Conservation (phyloP, 2,113 vertebrate species). For the Corythoichthys intestinalis region DNA sequence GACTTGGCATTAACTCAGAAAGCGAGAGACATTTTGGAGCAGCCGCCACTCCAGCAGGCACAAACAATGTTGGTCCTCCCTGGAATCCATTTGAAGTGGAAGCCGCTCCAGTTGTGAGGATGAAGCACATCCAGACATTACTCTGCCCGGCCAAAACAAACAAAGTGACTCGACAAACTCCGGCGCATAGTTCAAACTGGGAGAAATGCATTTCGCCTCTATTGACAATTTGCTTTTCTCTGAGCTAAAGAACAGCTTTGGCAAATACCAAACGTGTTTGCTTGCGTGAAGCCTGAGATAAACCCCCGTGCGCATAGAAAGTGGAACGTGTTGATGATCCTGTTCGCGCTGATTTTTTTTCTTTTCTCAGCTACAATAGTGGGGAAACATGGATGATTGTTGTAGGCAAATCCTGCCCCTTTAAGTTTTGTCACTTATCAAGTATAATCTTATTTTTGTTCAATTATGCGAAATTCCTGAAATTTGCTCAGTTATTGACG, state of each 20-base stretch:
- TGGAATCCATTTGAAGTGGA: slow-evolving; percentile 5
- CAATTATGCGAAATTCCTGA: too few species aligned
- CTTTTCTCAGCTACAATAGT: too few species aligned
- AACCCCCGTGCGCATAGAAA: not conserved
- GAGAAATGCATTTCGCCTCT: not conserved
- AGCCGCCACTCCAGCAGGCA: not conserved
- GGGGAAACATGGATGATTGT: too few species aligned
- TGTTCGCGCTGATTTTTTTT: not conserved
- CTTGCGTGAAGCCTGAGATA: not conserved
- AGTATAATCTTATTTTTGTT: too few species aligned
- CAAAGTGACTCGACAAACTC: not conserved
- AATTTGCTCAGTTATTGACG: too few species aligned
- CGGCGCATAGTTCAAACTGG: slow-evolving; percentile 10
- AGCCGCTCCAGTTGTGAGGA: slow-evolving; percentile 11
- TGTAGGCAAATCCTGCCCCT: too few species aligned
- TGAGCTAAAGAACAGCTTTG: slow-evolving; percentile 7
- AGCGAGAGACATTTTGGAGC: not conserved
- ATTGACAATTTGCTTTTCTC: slow-evolving; percentile 4
- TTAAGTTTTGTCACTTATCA: too few species aligned
- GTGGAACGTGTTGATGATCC: not conserved
- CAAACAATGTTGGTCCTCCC: not conserved
- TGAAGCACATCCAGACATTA: slow-evolving; percentile 9
- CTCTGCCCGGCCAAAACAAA: slow-evolving; percentile 12
- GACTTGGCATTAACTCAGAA: not conserved
- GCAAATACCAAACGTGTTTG: slow-evolving; percentile 14